Evolutionary conservation across 1,140 invertebrate species (phyloP).

Genomic region (Spodoptera frugiperda): DNA sequence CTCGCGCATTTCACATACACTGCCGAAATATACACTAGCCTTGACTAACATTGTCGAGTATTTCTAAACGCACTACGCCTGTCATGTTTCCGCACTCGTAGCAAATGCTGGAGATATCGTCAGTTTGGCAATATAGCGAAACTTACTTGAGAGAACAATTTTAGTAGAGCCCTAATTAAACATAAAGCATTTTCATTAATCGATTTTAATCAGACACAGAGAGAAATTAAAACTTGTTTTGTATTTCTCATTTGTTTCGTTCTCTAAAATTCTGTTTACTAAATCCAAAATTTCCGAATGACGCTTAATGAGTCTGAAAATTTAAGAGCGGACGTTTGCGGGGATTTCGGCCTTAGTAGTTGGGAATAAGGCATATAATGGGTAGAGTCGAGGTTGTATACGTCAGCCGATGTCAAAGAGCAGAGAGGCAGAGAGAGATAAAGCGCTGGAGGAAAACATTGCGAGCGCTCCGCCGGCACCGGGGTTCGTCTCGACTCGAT

Average conservation of each 20-base stretch:
- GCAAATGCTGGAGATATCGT: slow-evolving; percentile 24
- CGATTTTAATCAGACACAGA: slow-evolving; percentile 30
- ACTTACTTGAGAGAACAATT: not conserved
- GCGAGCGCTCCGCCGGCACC: slow-evolving; percentile 51
- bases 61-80: slow-evolving; percentile 62
- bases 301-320: slow-evolving; percentile 80
- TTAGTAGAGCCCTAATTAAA: slow-evolving; percentile 21
- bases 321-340: slow-evolving; percentile 59
- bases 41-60: slow-evolving; percentile 67
- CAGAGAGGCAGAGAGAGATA: slow-evolving; percentile 73
- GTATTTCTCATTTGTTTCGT: slow-evolving; percentile 64
- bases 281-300: slow-evolving; percentile 79
- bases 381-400: slow-evolving; percentile 56
- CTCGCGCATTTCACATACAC: slow-evolving; percentile 69
- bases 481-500: slow-evolving; percentile 56
- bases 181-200: slow-evolving; percentile 36
- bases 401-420: slow-evolving; percentile 82
- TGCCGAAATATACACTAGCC: slow-evolving; percentile 71
- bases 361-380: slow-evolving; percentile 63
- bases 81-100: slow-evolving; percentile 56
- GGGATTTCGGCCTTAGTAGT: slow-evolving; percentile 61
- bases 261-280: slow-evolving; percentile 70
- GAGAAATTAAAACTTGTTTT: slow-evolving; percentile 46
- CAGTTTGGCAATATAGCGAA: slow-evolving; percentile 8
- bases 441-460: slow-evolving; percentile 80